Conservation (phyloP, 2,113 vertebrate genomes). For the Mola mola region DNA sequence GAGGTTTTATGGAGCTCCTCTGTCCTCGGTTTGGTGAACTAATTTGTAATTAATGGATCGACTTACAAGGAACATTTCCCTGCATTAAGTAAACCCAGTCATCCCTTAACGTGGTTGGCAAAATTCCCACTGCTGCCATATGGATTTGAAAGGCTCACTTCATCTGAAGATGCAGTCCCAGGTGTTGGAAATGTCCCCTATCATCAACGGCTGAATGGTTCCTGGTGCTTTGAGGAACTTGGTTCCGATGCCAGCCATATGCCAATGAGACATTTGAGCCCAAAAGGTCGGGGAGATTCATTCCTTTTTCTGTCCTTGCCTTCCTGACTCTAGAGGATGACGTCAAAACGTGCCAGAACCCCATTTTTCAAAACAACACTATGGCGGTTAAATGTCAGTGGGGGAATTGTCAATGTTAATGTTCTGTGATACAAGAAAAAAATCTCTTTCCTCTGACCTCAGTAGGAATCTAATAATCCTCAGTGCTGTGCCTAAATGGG, state of each 20-base stretch:
- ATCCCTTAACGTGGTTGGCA: constrained; percentile 7
- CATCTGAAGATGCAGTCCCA: background rate
- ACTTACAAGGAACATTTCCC: constrained; percentile 6
- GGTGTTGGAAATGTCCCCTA: constrained; percentile 27
- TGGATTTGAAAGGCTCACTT: constrained; percentile 36
- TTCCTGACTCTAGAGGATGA: background rate
- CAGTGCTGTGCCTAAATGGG: constrained; percentile 48
- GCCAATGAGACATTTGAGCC: constrained; percentile 26
- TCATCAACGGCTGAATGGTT: constrained; percentile 39
- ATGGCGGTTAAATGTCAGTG: background rate
- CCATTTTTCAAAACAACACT: constrained; percentile 12
- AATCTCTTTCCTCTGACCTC: constrained; percentile 44
- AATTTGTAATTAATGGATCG: constrained; percentile 31
- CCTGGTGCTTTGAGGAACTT: constrained; percentile 34
- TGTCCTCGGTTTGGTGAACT: constrained; percentile 28
- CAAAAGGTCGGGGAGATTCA: constrained; percentile 23
- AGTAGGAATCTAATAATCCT: constrained; percentile 42
- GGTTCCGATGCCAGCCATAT: constrained; percentile 29
- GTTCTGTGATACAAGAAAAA: constrained; percentile 41
- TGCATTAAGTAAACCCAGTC: constrained; percentile 28
- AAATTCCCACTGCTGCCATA: constrained; percentile 29
- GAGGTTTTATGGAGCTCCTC: constrained; percentile 37
- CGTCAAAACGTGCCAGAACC: constrained; percentile 8
- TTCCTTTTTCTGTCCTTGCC: constrained; percentile 9
- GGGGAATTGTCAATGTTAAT: constrained; percentile 34